Evolutionary conservation across 2,113 vertebrate species (phyloP).

Genomic region (Myodes glareolus): DNA sequence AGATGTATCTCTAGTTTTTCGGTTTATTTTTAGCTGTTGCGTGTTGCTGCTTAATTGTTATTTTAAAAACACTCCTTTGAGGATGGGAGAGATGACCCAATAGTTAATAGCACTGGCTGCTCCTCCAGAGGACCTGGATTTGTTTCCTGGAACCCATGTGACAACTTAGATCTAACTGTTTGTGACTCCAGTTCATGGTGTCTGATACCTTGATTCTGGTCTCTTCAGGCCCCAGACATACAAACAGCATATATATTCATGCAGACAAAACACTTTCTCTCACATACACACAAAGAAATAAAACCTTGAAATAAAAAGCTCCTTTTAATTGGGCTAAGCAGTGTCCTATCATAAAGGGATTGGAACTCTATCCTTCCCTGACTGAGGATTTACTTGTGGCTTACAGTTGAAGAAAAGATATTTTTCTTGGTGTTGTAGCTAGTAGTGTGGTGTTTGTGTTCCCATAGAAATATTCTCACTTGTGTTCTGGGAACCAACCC

Average conservation of each 20-base stretch:
- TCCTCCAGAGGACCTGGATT: neutral
- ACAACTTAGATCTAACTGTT: neutral
- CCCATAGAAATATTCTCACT: neutral
- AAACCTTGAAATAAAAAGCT: neutral
- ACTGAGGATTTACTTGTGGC: neutral
- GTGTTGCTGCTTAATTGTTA: neutral
- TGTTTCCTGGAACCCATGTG: neutral
- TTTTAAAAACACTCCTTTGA: neutral
- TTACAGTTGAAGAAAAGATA: neutral
- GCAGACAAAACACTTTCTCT: neutral
- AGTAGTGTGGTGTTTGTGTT: neutral
- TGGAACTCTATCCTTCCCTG: neutral
- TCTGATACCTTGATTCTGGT: neutral
- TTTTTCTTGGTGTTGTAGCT: neutral
- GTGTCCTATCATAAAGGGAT: neutral
- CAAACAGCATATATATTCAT: neutral
- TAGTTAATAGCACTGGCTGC: neutral
- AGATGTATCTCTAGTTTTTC: slow-evolving; percentile 17
- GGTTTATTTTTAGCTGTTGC: neutral
- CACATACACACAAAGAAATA: neutral
- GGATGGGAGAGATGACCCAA: neutral
- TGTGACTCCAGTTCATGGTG: neutral
- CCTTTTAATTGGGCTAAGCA: neutral
- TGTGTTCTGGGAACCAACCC: neutral
- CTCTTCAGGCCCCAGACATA: neutral